Evolutionary conservation across 2,797 vertebrate genomes (phyloP), one percentile per base, ranked within the genome.

Genomic region (Spinus pinus): DNA sequence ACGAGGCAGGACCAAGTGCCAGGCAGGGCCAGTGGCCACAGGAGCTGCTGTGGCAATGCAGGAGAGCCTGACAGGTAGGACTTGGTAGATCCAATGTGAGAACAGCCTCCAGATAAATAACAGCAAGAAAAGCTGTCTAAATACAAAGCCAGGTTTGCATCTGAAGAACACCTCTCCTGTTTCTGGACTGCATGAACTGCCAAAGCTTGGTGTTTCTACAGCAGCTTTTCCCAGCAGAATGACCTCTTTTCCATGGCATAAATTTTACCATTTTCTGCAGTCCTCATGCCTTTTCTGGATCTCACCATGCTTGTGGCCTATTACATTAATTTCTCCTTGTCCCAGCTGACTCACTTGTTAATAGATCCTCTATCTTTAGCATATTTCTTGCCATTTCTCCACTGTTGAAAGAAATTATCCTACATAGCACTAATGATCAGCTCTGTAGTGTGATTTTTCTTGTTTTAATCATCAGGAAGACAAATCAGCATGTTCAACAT

Each of bases 211-310:
- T 4, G 70, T 25, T 49, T 86, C 88, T 92, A 2, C 54, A 88
- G 86, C 60, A 67, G 87, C 81, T 92, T 95, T 92, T 90, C 80
- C 92, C 71, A 93, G 69, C 78, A 96, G 95, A 80, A 67, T 12
- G 6, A 61, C 46, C 66, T 81, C 87, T 95, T 95, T 88, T 86
- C 50, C 46, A 7, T 94, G 93, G 70, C 79, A 92, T 89, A 71
- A 44, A 90, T 95, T 97, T 97, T 83, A 79, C 70, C 35, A 64
- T 94, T 97, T 94, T 86, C 88, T 93, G 70, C 88, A 78, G 82
- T 81, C 93, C 82, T 95, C 93, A 78, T 70, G 69, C 30, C 30
- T 95, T 90, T 91, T 93, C 77, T 93, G 42, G 31, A 61, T 88
- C 83, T 90, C 51, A 88, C 86, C 88, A 41, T 13, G 33, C 41